A percentile compares a stretch with the other conserved stretches of the same genome.
Conservation (phyloP, 2,113 vertebrate genomes). For the Propithecus coquereli region DNA sequence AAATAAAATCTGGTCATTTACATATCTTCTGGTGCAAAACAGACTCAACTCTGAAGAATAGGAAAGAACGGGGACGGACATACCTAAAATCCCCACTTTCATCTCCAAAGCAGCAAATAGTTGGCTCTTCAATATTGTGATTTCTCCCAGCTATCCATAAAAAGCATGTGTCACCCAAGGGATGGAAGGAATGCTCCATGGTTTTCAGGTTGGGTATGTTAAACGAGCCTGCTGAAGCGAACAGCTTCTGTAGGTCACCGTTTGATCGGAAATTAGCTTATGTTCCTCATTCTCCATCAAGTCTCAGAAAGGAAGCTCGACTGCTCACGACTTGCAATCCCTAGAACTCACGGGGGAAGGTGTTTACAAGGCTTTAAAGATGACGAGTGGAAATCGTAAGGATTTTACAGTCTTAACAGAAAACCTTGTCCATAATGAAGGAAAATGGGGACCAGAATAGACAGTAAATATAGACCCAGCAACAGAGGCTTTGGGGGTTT, state of each 20-base stretch:
- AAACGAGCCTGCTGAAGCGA: neutral
- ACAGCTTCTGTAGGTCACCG: neutral
- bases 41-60: neutral
- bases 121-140: neutral
- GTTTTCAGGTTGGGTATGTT: neutral
- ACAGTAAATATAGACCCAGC: neutral
- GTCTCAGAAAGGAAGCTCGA: conserved; percentile 21
- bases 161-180: neutral
- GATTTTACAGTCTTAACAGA: conserved; percentile 46
- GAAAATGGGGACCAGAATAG: neutral
- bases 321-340: neutral
- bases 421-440: conserved; percentile 33
- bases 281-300: neutral
- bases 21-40: neutral
- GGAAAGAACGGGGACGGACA: neutral
- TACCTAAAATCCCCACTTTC: neutral
- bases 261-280: neutral
- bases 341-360: neutral
- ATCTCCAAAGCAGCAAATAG: neutral
- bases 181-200: neutral
- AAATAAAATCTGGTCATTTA: neutral
- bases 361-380: conserved; percentile 66
- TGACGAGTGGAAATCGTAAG: conserved; percentile 43
- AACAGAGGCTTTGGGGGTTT: neutral
- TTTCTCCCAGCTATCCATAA: neutral